Evolutionary conservation across 1,140 invertebrate genomes (phyloP), one percentile per base, ranked within the genome.

Genomic region (Drosophila punjabiensis): DNA sequence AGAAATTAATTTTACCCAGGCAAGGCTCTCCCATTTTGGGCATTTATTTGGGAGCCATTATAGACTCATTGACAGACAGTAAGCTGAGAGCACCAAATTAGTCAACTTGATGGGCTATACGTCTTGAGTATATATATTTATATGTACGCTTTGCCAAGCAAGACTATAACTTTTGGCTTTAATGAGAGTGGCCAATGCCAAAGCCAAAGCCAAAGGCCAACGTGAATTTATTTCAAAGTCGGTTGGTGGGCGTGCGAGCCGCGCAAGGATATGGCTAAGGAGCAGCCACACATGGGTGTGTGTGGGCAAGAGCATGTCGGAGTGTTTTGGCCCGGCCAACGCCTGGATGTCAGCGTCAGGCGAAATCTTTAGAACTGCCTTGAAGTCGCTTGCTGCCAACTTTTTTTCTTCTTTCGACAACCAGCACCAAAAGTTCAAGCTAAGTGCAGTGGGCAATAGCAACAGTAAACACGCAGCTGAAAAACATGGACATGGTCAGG

Each of bases 201-300:
- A 52, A 77, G 81, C 81, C 62, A 69, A 52, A 77, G 78, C 78
- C 66, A 84, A 85, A 85, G 82, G 82, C 82, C 82, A 85, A 63
- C 71, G 70, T 58, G 67, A 84, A 79, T 89, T 88, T 83, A 48
- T 88, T 83, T 87, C 85, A 85, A 89, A 88, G 85, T 89, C 81
- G 69, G 78, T 80, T 76, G 48, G 63, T 66, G 70, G 73, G 85
- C 65, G 85, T 79, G 78, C 55, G 37, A 69, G 33, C 16, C 33
- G 39, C 52, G 58, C 76, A 45, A 53, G 66, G 58, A 60, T 43
- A 58, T 67, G 48, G 55, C 56, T 53, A 43, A 56, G 68, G 43
- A 48, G 55, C 37, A 24, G 14, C 30, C 58, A 18, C 28, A 65
- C 52, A 45, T 55, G 70, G 39, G 56, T 53, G 55, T 37, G 60